A percentile compares a stretch with the other conserved stretches of the same genome.
Conservation (phyloP, 2,113 vertebrate genomes). For the Chionodraco myersi region DNA sequence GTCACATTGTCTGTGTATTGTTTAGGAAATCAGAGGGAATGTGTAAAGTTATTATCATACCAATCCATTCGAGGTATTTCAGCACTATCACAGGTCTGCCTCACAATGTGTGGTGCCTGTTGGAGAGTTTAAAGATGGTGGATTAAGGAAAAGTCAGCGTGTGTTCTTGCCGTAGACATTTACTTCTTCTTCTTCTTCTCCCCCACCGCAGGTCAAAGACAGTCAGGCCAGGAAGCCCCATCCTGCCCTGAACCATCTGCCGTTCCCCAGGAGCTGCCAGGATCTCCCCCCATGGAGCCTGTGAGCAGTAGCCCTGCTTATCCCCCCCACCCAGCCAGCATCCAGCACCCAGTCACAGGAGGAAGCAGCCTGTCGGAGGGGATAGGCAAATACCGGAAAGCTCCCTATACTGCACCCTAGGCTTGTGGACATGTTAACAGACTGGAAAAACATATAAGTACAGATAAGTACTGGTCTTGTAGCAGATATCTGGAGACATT, state of each 20-base stretch:
- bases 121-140: conserved; percentile 6
- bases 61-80: conserved; percentile 24
- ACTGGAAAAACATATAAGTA: background rate
- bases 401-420: background rate
- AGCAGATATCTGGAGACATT: conserved; percentile 13
- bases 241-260: conserved; percentile 79
- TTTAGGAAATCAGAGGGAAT: conserved; percentile 46
- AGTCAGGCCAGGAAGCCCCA: conserved; percentile 69
- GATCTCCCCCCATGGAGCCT: conserved; percentile 59
- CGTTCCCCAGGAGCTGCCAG: conserved; percentile 78
- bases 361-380: conserved; percentile 59
- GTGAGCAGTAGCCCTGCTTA: conserved; percentile 46
- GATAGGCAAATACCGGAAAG: conserved; percentile 32
- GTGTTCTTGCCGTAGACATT: conserved; percentile 18
- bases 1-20: conserved; percentile 56
- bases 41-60: conserved; percentile 34
- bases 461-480: conserved; percentile 23
- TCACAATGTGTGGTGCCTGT: background rate
- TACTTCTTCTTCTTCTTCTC: conserved; percentile 38
- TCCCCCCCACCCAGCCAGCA: conserved; percentile 31
- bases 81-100: conserved; percentile 8
- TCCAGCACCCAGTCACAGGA: conserved; percentile 51
- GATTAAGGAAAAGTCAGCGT: conserved; percentile 31
- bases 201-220: conserved; percentile 69
- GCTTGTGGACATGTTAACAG: conserved; percentile 1